A percentile compares a stretch with the other conserved stretches of the same genome.
Evolutionary conservation across 2,888 invertebrate species (phyloP).

Genomic region (Polydrusus cervinus): DNA sequence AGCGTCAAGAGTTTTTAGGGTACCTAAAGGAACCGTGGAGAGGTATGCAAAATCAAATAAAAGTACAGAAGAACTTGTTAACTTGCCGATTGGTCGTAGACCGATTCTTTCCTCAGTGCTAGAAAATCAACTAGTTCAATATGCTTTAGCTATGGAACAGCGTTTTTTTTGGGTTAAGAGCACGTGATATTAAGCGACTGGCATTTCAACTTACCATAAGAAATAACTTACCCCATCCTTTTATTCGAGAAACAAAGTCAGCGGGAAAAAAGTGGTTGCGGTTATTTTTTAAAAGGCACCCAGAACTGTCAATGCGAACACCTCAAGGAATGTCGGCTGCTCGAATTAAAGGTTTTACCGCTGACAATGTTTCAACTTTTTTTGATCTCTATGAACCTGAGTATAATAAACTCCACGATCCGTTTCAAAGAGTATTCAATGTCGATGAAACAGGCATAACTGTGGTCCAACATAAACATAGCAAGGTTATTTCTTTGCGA

Average conservation of each 20-base stretch:
- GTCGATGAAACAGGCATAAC: conserved; percentile 26
- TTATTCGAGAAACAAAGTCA: conserved; percentile 25
- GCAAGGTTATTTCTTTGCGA: conserved; percentile 21
- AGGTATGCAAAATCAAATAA: conserved; percentile 25
- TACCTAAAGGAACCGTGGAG: conserved; percentile 25
- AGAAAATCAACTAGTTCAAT: conserved; percentile 29
- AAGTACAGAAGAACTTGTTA: conserved; percentile 29
- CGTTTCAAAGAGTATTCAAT: conserved; percentile 22
- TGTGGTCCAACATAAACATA: conserved; percentile 8
- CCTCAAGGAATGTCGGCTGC: not conserved
- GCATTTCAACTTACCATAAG: conserved; percentile 21
- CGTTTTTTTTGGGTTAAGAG: conserved; percentile 14
- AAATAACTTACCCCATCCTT: conserved; percentile 17
- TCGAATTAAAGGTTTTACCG: conserved; percentile 18
- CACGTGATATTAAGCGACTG: conserved; percentile 6
- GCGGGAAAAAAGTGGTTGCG: conserved; percentile 25
- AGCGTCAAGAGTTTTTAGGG: conserved; percentile 20
- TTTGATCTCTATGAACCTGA: conserved; percentile 6
- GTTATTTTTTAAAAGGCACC: conserved; percentile 22
- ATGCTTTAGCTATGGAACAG: conserved; percentile 17
- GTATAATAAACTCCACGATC: conserved; percentile 5
- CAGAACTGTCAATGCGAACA: not conserved
- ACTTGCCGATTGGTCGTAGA: not conserved
- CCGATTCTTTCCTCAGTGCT: conserved; percentile 17
- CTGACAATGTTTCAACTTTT: conserved; percentile 25